Evolutionary conservation across 2,888 invertebrate genomes (phyloP), one percentile per base, ranked within the genome.

Genomic region (Caenorhabditis sp.): DNA sequence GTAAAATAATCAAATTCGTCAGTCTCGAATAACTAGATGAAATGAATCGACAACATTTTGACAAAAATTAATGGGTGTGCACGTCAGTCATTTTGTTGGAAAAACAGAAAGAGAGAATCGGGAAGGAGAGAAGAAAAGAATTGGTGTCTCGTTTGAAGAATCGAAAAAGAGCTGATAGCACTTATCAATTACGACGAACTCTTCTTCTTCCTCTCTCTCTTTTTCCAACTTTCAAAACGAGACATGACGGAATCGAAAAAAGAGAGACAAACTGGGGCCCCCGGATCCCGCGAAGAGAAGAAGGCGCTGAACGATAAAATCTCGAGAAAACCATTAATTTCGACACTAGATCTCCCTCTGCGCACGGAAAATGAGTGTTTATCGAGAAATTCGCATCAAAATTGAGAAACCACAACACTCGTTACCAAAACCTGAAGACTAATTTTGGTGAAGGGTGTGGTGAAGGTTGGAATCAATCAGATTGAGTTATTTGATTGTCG

Each of bases 311-410:
- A 19, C 47, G 76, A 76, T 76, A 68, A 76, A 76, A 76, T 76
- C 76, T 76, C 68, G 58, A 76, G 24, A 76, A 79, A 79, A 70
- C 79, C 70, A 79, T 79, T 79, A 79, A 79, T 79, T 79, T 79
- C 79, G 64, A 79, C 79, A 77, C 69, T 70, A 56, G 44, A 44
- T 44, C 64, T 63, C n/a, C 63, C 56, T 63, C 19, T 54, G 31
- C 51, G 41, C 49, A 38, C 51, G 49, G 35, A 68, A 49, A 51
- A 49, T n/a, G n/a, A 70, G 77, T 77, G 77, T 77, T 77, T 77
- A 77, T 77, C 77, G 77, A 77, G 69, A 61, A 54, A 41, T 54
- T 61, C 68, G 24, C 75, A 76, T 66, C 74, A 54, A 63, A 56
- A 63, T 41, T 63, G 66, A 47, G 66, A n/a, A n/a, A 49, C 31